phyloP scores from a whole-genome alignment of 2,888 invertebrate species.

The Thereva unica region DNA sequence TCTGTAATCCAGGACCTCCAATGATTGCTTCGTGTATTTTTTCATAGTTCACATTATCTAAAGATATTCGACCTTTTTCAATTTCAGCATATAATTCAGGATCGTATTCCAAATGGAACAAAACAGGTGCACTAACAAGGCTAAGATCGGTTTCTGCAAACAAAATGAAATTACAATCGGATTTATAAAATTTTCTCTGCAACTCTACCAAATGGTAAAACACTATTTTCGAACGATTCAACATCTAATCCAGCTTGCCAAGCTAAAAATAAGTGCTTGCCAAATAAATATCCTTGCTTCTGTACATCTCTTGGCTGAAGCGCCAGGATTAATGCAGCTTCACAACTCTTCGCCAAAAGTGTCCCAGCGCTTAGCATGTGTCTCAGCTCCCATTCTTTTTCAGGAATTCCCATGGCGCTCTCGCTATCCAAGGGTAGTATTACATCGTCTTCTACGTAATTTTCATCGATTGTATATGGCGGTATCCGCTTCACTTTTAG shows the following conservation, averaged over 20 bases:
- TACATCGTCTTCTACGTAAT: constrained; percentile 54
- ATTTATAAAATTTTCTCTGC: constrained; percentile 1
- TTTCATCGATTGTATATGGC: constrained; percentile 49
- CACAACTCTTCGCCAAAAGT: constrained; percentile 76
- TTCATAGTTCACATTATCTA: constrained; percentile 56
- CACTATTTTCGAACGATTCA: constrained; percentile 66
- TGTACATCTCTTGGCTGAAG: constrained; percentile 78
- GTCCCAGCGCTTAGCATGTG: constrained; percentile 82
- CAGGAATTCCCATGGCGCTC: constrained; percentile 66
- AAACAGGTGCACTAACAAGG: constrained; percentile 79
- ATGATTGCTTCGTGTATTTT: constrained; percentile 65
- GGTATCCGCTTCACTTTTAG: constrained; percentile 6
- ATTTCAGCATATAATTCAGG: constrained; percentile 65
- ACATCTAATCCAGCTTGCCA: constrained; percentile 84
- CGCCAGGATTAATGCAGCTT: constrained; percentile 82
- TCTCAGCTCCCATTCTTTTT: constrained; percentile 78
- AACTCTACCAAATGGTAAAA: constrained; percentile 47
- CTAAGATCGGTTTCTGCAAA: constrained; percentile 51
- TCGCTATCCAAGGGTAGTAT: constrained; percentile 62
- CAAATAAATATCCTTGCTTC: constrained; percentile 83
- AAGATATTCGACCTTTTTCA: constrained; percentile 55
- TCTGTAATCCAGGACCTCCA: constrained; percentile 72
- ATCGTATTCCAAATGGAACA: constrained; percentile 78
- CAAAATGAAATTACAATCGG: background rate
- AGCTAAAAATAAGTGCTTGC: constrained; percentile 85